These are phyloP conservation scores for Cryptosula pallasiana DNA, from an alignment of 2,888 invertebrate species.

Conservation along the genomic window DNA sequence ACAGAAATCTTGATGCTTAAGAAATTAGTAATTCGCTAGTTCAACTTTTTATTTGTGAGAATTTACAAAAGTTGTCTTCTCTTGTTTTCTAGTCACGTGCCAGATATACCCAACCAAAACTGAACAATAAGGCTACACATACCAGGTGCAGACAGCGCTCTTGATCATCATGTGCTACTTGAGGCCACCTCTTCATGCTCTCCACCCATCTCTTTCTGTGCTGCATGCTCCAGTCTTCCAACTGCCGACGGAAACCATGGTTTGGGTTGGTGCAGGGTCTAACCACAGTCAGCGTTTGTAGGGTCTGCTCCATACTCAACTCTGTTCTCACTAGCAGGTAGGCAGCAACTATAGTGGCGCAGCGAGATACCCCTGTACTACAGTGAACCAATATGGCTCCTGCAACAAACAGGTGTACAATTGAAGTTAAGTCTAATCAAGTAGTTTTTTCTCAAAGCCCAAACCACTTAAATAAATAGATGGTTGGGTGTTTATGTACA, in stretches of 20 bases:
- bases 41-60: too few relatives aligned
- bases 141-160: background rate
- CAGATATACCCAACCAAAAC: too few relatives aligned
- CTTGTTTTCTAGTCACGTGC: too few relatives aligned
- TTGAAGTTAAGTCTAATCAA: too few relatives aligned
- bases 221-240: constrained; percentile 10
- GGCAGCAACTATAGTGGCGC: background rate
- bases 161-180: background rate
- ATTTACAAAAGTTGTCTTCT: too few relatives aligned
- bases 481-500: too few relatives aligned
- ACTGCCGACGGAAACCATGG: background rate
- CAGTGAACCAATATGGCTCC: constrained; percentile 12
- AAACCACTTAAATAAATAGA: too few relatives aligned
- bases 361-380: background rate
- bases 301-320: background rate
- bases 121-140: background rate
- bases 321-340: background rate
- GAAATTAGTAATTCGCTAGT: too few relatives aligned
- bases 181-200: background rate
- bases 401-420: too few relatives aligned
- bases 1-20: too few relatives aligned
- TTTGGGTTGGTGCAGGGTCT: constrained; percentile 1
- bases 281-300: background rate
- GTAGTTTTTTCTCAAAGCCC: too few relatives aligned
- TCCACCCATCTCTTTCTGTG: background rate